phyloP scores from a whole-genome alignment of 1,140 invertebrate species.

The Drosophila nigrodunni region DNA sequence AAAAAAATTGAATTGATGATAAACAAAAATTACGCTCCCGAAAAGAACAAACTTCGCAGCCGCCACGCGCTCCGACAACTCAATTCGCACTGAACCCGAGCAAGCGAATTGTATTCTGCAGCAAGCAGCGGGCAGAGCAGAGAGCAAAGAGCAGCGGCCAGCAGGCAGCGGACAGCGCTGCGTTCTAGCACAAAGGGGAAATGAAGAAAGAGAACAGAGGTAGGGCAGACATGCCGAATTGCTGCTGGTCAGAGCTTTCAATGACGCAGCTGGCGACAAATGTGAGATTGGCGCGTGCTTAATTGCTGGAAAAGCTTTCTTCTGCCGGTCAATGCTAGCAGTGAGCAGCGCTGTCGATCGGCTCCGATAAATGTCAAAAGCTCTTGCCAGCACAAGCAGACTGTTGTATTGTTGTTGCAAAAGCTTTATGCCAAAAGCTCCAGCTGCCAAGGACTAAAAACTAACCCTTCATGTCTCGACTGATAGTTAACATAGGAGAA shows the following conservation, averaged over 20 bases:
- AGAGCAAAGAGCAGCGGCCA: not conserved
- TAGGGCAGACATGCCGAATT: slow-evolving; percentile 12
- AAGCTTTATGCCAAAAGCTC: slow-evolving; percentile 1
- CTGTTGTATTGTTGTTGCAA: not conserved
- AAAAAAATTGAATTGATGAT: slow-evolving; percentile 5
- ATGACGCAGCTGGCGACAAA: slow-evolving; percentile 14
- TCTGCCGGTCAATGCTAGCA: slow-evolving; percentile 1
- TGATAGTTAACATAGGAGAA: not conserved
- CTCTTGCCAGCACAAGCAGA: slow-evolving; percentile 19
- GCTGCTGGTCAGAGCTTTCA: slow-evolving; percentile 45
- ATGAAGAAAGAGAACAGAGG: slow-evolving; percentile 4
- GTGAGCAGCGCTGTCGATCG: not conserved
- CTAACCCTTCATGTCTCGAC: not conserved
- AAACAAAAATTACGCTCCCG: slow-evolving; percentile 7
- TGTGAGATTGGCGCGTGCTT: not conserved
- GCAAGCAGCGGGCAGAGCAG: not conserved
- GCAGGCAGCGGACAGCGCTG: not conserved
- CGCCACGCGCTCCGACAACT: slow-evolving; percentile 59
- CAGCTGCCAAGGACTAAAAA: not conserved
- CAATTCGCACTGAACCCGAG: slow-evolving; percentile 68
- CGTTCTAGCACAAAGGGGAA: not conserved
- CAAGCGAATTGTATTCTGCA: slow-evolving; percentile 26
- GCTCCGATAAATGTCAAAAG: slow-evolving; percentile 22
- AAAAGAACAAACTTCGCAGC: slow-evolving; percentile 3
- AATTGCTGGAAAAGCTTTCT: slow-evolving; percentile 44